Evolutionary conservation across 1,140 invertebrate species (phyloP), one percentile per base, ranked within the genome.

Genomic region (Procambarus clarkii): DNA sequence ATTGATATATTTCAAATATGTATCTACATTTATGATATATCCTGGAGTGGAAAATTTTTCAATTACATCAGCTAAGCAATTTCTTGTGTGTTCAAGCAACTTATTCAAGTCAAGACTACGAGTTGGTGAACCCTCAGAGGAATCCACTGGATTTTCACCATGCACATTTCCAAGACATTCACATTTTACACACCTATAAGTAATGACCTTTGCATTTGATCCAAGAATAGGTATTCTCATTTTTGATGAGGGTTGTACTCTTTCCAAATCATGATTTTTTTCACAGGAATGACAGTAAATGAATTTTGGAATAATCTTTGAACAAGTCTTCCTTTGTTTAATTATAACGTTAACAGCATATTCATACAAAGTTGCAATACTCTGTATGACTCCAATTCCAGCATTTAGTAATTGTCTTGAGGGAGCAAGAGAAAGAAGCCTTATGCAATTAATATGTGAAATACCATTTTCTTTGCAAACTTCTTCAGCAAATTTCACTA

Each of bases 331-430:
- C 54, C n/a, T 48, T 2, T 45, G n/a, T 48, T 24, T 24, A 8
- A 15, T 11, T 9, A 50, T n/a, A 15, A 45, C 50, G 50, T 21
- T 18, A 18, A 21, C 60, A 64, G 21, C 60, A 13, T 48, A 5
- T 48, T 50, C 45, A 80, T 80, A 80, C 1, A 80, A 0, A 24
- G 78, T 7, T 80, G 78, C 78, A 48, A 18, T 24, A 34, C 78
- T 80, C n/a, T 48, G 24, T 50, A 80, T 3, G 46, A 80, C 34
- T 80, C 21, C 46, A 24, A 80, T n/a, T 54, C 78, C 78, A 46
- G 78, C 78, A 13, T 80, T 50, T 21, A 80, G 21, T 64, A 80
- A 80, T n/a, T 18, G 18, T 50, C 78, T 48, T 80, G 78, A 80
- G 13, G 78, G 78, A 80, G 46, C 48, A 21, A 80, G 24, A 50